A percentile compares a stretch with the other conserved stretches of the same genome.
These are phyloP conservation scores for Mellilla xanthometata DNA, from an alignment of 2,888 invertebrate species.

Conservation along the genomic window DNA sequence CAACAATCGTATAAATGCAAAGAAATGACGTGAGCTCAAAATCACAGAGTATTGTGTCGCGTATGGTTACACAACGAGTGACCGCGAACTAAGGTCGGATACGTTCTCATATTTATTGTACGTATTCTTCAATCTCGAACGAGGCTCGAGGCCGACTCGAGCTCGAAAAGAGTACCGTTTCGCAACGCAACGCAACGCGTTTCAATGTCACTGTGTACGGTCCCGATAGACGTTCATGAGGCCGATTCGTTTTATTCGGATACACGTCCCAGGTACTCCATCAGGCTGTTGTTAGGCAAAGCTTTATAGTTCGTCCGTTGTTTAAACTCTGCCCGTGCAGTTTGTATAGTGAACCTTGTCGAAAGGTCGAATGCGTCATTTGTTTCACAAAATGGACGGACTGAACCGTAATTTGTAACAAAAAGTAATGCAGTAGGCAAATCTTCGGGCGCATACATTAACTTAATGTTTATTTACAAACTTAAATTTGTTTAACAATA, in stretches of 20 bases:
- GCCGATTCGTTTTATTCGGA: constrained; percentile 27
- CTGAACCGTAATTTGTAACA: constrained; percentile 1
- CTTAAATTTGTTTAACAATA: constrained; percentile 31
- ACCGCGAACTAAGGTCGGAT: constrained; percentile 78
- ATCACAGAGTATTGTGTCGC: constrained; percentile 68
- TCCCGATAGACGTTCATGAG: constrained; percentile 44
- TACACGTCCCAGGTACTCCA: constrained; percentile 21
- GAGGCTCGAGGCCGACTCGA: constrained; percentile 60
- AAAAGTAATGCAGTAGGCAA: constrained; percentile 2
- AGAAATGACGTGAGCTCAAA: constrained; percentile 49
- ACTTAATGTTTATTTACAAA: constrained; percentile 25
- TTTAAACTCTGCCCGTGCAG: background rate
- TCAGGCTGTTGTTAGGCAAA: constrained; percentile 11
- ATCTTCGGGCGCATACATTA: constrained; percentile 7
- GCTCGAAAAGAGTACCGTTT: constrained; percentile 77
- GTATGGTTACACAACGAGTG: constrained; percentile 69
- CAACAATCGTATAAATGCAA: constrained; percentile 45
- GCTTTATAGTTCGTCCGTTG: background rate
- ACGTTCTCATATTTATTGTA: constrained; percentile 80
- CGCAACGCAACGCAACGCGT: constrained; percentile 68
- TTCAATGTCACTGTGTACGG: constrained; percentile 75
- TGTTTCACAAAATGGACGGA: constrained; percentile 3
- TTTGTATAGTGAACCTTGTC: constrained; percentile 8
- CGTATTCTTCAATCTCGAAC: constrained; percentile 78
- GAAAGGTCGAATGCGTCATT: constrained; percentile 10